A percentile compares a stretch with the other conserved stretches of the same genome.
These are phyloP conservation scores for Xestia xanthographa DNA, from an alignment of 2,888 invertebrate species.

Conservation along the genomic window DNA sequence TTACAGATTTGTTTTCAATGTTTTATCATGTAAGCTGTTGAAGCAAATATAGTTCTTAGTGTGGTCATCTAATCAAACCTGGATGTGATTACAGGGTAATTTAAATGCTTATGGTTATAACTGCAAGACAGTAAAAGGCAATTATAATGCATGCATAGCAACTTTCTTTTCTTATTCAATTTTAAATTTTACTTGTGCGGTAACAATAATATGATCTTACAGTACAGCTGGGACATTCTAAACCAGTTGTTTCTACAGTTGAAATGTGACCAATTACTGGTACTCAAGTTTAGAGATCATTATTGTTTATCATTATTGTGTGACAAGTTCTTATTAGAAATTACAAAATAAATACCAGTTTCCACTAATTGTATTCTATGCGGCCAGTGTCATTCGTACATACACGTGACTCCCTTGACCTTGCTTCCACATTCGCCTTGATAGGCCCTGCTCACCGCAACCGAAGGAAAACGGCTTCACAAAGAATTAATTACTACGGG, in stretches of 20 bases:
- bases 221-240: conserved; percentile 3
- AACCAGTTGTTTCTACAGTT: conserved; percentile 20
- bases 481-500: conserved; percentile 47
- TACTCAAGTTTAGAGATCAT: conserved; percentile 42
- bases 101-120: conserved; percentile 10
- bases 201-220: neutral
- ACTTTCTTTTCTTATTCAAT: conserved; percentile 46
- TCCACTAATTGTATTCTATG: conserved; percentile 36
- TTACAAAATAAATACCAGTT: conserved; percentile 33
- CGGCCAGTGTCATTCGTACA: conserved; percentile 54
- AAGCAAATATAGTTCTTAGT: neutral
- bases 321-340: conserved; percentile 39
- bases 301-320: conserved; percentile 36
- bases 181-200: neutral
- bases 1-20: conserved; percentile 26
- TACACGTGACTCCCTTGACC: conserved; percentile 68
- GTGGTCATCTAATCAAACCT: neutral
- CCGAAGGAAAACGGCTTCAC: conserved; percentile 50
- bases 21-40: conserved; percentile 2
- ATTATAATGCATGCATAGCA: neutral
- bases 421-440: conserved; percentile 59
- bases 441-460: conserved; percentile 48
- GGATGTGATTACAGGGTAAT: neutral
- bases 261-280: conserved; percentile 14
- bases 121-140: conserved; percentile 16